These are phyloP conservation scores for Ectropis grisescens DNA, from an alignment of 1,140 invertebrate species.

Conservation along the genomic window DNA sequence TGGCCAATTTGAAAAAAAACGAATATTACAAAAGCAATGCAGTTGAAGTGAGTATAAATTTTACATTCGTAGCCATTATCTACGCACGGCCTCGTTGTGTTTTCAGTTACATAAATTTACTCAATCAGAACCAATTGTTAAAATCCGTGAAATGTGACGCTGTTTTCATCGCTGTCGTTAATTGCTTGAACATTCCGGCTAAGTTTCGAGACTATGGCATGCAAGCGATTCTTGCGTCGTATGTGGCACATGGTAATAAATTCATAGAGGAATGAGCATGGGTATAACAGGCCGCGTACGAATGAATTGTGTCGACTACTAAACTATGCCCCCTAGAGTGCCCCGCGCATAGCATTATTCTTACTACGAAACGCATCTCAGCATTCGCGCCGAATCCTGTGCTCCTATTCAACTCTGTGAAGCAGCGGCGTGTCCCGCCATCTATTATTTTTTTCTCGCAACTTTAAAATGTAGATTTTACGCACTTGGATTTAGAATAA, in stretches of 20 bases:
- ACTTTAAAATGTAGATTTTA: too few relatives aligned
- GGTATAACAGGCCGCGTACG: slow-evolving; percentile 23
- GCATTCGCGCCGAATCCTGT: not conserved
- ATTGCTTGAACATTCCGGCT: slow-evolving; percentile 39
- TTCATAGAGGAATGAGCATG: slow-evolving; percentile 60
- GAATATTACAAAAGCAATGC: slow-evolving; percentile 20
- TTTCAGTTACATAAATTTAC: too few relatives aligned
- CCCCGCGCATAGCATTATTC: slow-evolving; percentile 52
- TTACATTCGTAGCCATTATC: slow-evolving; percentile 2
- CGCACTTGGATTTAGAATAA: too few relatives aligned
- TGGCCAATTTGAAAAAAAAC: slow-evolving; percentile 33
- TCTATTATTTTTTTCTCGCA: slow-evolving; percentile 10
- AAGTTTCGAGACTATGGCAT: slow-evolving; percentile 25
- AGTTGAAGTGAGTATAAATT: slow-evolving; percentile 13
- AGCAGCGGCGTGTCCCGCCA: slow-evolving; percentile 16
- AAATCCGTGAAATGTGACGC: too few relatives aligned
- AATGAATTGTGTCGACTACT: slow-evolving; percentile 61
- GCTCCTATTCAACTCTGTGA: too few relatives aligned
- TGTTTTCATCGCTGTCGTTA: slow-evolving; percentile 24
- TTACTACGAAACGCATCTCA: slow-evolving; percentile 39
- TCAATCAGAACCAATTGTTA: too few relatives aligned
- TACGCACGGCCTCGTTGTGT: not conserved
- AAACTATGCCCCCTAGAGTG: slow-evolving; percentile 52
- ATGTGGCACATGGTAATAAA: slow-evolving; percentile 52
- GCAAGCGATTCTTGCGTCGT: slow-evolving; percentile 55